Evolutionary conservation across 35 echinoderm and acorn worm genomes (phyloP).

Genomic region (Apostichopus californicus): DNA sequence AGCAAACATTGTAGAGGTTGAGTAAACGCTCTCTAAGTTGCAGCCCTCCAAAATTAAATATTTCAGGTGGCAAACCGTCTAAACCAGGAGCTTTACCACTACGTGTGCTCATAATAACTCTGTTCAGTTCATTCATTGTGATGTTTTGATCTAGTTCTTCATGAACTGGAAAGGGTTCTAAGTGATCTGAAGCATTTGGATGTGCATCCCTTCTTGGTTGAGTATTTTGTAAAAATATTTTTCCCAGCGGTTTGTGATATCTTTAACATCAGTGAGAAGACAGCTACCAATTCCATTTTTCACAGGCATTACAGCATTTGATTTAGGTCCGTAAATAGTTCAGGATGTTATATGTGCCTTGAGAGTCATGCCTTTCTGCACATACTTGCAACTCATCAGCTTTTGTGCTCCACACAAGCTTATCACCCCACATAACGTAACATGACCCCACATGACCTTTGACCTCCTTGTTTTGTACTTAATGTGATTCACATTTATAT

Average conservation of each 20-base stretch:
- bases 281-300: background rate
- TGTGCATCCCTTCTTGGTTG: background rate
- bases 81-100: constrained; percentile 19
- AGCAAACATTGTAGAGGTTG: background rate
- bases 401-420: constrained; percentile 15
- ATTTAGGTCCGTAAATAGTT: constrained; percentile 19
- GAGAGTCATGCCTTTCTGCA: background rate
- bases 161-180: background rate
- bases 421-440: too few species aligned
- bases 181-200: background rate
- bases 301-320: background rate
- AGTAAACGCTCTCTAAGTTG: background rate
- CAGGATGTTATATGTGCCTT: background rate
- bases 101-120: background rate
- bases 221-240: background rate
- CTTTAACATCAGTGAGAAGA: constrained; percentile 13
- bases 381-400: constrained; percentile 1
- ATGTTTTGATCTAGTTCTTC: background rate
- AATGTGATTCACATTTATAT: too few species aligned
- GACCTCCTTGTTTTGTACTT: too few species aligned
- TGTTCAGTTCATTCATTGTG: background rate
- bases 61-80: background rate
- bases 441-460: too few species aligned
- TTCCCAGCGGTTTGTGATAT: constrained; percentile 6
- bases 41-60: background rate